Conservation (phyloP, 53 echinoderm and acorn worm genomes). For the Crossaster papposus region DNA sequence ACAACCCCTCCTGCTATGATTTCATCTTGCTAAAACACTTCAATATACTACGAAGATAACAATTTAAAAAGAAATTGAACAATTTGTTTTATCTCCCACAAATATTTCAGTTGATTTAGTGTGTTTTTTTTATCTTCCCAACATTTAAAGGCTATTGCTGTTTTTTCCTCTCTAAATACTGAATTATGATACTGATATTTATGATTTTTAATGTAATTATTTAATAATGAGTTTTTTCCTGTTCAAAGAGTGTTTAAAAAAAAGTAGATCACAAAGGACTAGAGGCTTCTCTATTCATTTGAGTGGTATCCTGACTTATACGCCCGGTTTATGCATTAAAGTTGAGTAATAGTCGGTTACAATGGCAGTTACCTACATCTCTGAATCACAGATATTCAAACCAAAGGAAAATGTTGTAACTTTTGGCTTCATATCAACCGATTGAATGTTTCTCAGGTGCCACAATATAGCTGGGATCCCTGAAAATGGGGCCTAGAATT, state of each 20-base stretch:
- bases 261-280: not conserved
- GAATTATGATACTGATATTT: conserved; percentile 57
- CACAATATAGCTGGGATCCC: too few relatives aligned
- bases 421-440: too few relatives aligned
- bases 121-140: not conserved
- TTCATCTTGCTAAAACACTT: conserved; percentile 1
- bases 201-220: conserved; percentile 61
- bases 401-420: too few relatives aligned
- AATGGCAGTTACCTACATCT: not conserved
- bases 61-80: not conserved
- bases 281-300: not conserved
- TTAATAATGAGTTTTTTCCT: conserved; percentile 25
- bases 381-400: too few relatives aligned
- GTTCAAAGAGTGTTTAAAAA: not conserved
- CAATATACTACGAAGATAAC: not conserved
- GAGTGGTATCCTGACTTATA: conserved; percentile 27
- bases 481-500: too few relatives aligned
- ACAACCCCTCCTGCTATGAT: not conserved
- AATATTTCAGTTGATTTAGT: too few relatives aligned
- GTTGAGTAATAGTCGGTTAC: conserved; percentile 3
- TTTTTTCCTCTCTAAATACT: not conserved
- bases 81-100: not conserved
- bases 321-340: conserved; percentile 16
- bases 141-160: not conserved
- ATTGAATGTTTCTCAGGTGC: too few relatives aligned